Percentiles rank a stretch among this genome's conserved stretches.
phyloP scores from a whole-genome alignment of 92 coral and sea anemone species.

The Muricea muricata region DNA sequence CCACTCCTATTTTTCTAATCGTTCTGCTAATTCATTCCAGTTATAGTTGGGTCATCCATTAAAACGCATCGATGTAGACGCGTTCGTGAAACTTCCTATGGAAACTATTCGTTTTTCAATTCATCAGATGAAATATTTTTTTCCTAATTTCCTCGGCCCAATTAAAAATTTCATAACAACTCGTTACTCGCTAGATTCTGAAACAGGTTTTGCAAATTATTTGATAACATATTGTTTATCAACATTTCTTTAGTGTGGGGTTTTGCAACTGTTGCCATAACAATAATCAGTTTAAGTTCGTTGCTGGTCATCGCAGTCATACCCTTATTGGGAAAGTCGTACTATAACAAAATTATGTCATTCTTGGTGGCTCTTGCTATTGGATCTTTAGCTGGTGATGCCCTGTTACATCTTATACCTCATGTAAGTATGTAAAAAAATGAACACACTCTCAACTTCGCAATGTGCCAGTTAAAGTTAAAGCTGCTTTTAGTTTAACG shows the following conservation, averaged over 20 bases:
- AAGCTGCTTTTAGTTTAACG: background rate
- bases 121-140: background rate
- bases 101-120: too few relatives aligned
- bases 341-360: constrained; percentile 85
- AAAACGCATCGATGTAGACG: too few relatives aligned
- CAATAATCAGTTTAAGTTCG: constrained; percentile 90
- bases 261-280: constrained; percentile 83
- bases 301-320: constrained; percentile 85
- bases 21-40: too few relatives aligned
- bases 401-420: constrained; percentile 93
- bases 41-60: too few relatives aligned
- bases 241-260: constrained; percentile 77
- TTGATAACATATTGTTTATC: background rate
- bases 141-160: background rate
- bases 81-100: too few relatives aligned
- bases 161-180: too few relatives aligned
- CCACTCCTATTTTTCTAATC: too few relatives aligned
- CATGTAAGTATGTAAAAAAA: constrained; percentile 94
- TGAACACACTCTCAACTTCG: too few relatives aligned
- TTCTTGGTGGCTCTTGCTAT: constrained; percentile 98
- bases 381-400: constrained; percentile 93
- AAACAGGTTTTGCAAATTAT: too few relatives aligned
- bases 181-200: too few relatives aligned
- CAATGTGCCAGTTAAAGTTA: too few relatives aligned
- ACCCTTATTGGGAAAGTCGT: constrained; percentile 83